Base-by-base conservation (phyloP, 1,140 invertebrate species). In the Berghia stephanieae region DNA sequence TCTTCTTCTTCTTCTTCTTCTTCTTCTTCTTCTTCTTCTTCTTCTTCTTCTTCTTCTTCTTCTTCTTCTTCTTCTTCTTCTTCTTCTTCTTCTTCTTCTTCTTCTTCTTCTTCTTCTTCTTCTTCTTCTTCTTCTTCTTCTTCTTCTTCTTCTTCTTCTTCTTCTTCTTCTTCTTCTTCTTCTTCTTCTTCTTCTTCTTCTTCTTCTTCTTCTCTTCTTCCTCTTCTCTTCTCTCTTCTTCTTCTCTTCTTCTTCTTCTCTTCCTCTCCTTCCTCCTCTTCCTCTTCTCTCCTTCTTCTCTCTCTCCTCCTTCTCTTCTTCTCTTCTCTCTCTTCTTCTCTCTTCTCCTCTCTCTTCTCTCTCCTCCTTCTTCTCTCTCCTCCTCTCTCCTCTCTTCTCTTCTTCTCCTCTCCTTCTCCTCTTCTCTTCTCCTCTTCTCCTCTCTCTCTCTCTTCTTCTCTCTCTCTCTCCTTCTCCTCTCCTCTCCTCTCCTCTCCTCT, bases 191-290 rank as follows among this genome's bases (percentile, higher is more conserved):
- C 34, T 31, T 4, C 55, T 6, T 21, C 34, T 21, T 60, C 55
- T 4, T 4, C 34, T 31, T 60, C 21, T 76, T 63, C 69, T 34
- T 72, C 75, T 76, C 13, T 72, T 27, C 69, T 3, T 76, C 63
- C 43, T n/a, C 43, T 8, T 77, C 42, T 77, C 18, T 77, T 3
- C 38, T 27, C 74, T 38, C 74, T n/a, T 55, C 49, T 57, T 72
- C 66, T 36, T 67, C 34, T 66, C 52, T 75, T n/a, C 66, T 31
- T 63, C 36, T 79, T 63, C 44, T 44, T 66, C 40, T 66, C 60
- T 38, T 21, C n/a, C 71, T 79, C 43, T 79, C 42, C 49, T 24
- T 76, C 43, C 67, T 44, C 44, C 55, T 75, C 46, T 44, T 8
- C 75, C 57, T 38, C 40, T 57, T 31, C 40, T 42, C 57, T 44